phyloP scores from a whole-genome alignment of 2,113 vertebrate genomes.

The Python bivittatus region DNA sequence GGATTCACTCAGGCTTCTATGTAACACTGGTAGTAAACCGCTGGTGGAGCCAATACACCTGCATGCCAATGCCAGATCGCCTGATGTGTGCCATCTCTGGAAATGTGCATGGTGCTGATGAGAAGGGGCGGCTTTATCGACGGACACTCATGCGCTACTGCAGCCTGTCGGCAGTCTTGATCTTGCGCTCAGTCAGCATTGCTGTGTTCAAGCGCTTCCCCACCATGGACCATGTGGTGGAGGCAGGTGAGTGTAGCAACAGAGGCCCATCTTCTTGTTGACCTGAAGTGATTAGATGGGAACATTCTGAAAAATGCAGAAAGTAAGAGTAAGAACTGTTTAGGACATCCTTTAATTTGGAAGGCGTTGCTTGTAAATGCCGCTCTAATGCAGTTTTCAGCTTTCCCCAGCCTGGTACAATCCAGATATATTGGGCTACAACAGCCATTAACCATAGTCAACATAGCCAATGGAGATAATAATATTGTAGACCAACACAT shows the following conservation, averaged over 20 bases:
- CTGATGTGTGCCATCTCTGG: conserved; percentile 86
- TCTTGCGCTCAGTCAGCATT: conserved; percentile 90
- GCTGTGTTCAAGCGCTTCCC: conserved; percentile 92
- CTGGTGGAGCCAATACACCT: conserved; percentile 93
- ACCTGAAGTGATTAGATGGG: fast-evolving
- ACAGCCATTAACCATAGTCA: background rate
- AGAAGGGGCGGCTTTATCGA: conserved; percentile 85
- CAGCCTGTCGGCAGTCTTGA: conserved; percentile 86
- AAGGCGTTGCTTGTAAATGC: background rate
- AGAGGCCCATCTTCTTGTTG: fast-evolving
- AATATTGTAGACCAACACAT: background rate
- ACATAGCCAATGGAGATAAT: background rate
- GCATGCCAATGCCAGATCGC: conserved; percentile 85
- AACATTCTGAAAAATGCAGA: background rate
- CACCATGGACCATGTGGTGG: conserved; percentile 91
- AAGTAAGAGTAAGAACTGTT: background rate
- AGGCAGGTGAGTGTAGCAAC: conserved; percentile 78
- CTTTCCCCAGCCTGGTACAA: background rate
- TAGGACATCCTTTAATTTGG: background rate
- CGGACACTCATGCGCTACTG: conserved; percentile 90
- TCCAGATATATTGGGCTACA: background rate
- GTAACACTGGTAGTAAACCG: conserved; percentile 92
- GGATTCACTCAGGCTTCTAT: conserved; percentile 83
- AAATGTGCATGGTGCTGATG: conserved; percentile 82
- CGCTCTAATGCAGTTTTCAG: background rate